phyloP scores from a whole-genome alignment of 1,140 invertebrate species.

The Diabrotica virgifera region DNA sequence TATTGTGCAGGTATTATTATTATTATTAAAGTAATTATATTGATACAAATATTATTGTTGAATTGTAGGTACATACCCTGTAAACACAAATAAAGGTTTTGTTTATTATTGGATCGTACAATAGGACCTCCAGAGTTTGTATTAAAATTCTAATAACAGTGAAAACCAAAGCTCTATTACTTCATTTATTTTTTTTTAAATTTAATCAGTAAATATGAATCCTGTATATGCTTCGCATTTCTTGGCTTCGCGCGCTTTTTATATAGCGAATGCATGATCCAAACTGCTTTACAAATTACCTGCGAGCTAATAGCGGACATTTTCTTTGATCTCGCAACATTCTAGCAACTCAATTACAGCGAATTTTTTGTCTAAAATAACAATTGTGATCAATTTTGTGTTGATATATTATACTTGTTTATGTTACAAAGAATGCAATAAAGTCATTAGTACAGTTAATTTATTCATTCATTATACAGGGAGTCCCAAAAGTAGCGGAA shows the following conservation, averaged over 20 bases:
- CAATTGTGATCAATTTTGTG: constrained; percentile 10
- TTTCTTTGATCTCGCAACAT: constrained; percentile 46
- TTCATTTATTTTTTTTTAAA: too few species aligned
- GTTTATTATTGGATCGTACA: too few species aligned
- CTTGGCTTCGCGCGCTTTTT: neutral
- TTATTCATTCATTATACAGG: neutral
- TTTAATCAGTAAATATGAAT: neutral
- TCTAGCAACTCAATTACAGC: constrained; percentile 46
- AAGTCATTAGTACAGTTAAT: neutral
- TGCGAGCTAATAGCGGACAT: neutral
- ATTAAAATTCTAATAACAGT: too few species aligned
- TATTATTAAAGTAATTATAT: too few species aligned
- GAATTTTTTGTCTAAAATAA: constrained; percentile 4
- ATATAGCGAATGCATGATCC: constrained; percentile 12
- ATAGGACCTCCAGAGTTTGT: too few species aligned
- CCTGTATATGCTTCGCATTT: constrained; percentile 2
- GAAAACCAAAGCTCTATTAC: too few species aligned
- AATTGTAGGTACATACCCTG: too few species aligned
- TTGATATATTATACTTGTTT: constrained; percentile 12
- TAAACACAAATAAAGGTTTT: too few species aligned
- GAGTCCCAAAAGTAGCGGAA: too few species aligned
- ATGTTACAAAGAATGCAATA: neutral
- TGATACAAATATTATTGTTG: too few species aligned
- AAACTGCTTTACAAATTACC: constrained; percentile 1
- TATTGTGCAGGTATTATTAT: too few species aligned